Percentiles rank a stretch among this genome's conserved stretches.
phyloP scores from a whole-genome alignment of 2,797 vertebrate species.

The Pipistrellus kuhlii region DNA sequence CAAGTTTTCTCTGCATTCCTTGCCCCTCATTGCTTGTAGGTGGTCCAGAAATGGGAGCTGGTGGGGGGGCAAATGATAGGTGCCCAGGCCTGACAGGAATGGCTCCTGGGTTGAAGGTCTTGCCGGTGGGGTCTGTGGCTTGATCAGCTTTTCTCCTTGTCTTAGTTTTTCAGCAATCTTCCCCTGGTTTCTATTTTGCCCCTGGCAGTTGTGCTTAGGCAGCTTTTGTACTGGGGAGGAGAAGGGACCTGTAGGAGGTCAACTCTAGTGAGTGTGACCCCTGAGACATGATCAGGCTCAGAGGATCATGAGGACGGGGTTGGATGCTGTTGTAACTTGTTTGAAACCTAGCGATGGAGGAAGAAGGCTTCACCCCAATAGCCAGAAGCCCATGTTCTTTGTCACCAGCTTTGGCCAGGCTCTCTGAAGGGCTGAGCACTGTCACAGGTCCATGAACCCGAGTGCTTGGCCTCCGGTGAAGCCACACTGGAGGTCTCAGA shows the following conservation, averaged over 20 bases:
- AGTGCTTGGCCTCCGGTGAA: not conserved
- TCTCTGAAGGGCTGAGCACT: not conserved
- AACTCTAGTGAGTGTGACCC: not conserved
- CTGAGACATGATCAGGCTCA: not conserved
- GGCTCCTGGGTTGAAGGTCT: not conserved
- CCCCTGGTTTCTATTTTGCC: not conserved
- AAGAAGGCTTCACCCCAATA: not conserved
- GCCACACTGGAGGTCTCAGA: accelerated
- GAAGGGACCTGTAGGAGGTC: not conserved
- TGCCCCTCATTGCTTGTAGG: not conserved
- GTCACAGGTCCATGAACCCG: accelerated
- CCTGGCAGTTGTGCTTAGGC: not conserved
- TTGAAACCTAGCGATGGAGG: not conserved
- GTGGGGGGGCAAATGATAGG: not conserved
- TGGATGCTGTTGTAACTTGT: not conserved
- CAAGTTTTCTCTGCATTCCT: conserved; percentile 29
- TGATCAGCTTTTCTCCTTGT: not conserved
- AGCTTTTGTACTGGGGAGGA: not conserved
- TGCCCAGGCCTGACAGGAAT: not conserved
- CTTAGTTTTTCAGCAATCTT: not conserved
- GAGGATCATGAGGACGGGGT: not conserved
- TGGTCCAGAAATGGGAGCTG: not conserved
- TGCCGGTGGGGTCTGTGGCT: accelerated
- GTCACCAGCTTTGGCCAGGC: not conserved
- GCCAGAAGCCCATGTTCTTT: not conserved